Evolutionary conservation across 2,113 vertebrate species (phyloP).

Genomic region (Saimiri boliviensis): DNA sequence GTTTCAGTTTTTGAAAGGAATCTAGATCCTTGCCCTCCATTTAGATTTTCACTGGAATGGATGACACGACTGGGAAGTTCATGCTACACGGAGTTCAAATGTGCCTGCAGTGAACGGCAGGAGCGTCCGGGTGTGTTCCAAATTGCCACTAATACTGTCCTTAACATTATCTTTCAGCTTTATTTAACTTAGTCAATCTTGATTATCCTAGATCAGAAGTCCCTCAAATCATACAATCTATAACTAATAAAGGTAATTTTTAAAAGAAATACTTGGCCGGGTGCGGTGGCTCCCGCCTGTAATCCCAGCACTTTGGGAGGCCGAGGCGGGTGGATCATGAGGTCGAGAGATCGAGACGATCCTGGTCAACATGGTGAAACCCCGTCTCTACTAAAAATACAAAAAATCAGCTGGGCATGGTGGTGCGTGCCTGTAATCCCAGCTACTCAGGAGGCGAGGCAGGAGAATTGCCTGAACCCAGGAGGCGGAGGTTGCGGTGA

Average conservation of each 20-base stretch:
- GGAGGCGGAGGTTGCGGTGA: too few relatives aligned
- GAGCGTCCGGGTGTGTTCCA: conserved; percentile 44
- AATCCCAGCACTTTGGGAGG: too few relatives aligned
- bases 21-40: conserved; percentile 69
- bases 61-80: conserved; percentile 66
- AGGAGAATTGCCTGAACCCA: too few relatives aligned
- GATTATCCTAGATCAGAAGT: conserved; percentile 46
- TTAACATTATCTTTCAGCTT: conserved; percentile 69
- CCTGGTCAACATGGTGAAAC: too few relatives aligned
- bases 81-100: background rate
- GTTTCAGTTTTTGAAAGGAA: background rate
- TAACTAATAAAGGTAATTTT: conserved; percentile 48
- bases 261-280: background rate
- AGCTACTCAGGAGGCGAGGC: too few relatives aligned
- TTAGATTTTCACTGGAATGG: conserved; percentile 66
- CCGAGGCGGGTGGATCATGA: too few relatives aligned
- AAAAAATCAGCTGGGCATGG: too few relatives aligned
- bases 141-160: conserved; percentile 38
- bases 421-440: too few relatives aligned
- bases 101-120: background rate
- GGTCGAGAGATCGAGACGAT: too few relatives aligned
- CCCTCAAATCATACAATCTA: conserved; percentile 42
- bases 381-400: too few relatives aligned
- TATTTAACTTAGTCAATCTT: conserved; percentile 47
- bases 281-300: too few relatives aligned